Evolutionary conservation across 2,888 invertebrate genomes (phyloP).

Genomic region (Neoitamus cyanurus): DNA sequence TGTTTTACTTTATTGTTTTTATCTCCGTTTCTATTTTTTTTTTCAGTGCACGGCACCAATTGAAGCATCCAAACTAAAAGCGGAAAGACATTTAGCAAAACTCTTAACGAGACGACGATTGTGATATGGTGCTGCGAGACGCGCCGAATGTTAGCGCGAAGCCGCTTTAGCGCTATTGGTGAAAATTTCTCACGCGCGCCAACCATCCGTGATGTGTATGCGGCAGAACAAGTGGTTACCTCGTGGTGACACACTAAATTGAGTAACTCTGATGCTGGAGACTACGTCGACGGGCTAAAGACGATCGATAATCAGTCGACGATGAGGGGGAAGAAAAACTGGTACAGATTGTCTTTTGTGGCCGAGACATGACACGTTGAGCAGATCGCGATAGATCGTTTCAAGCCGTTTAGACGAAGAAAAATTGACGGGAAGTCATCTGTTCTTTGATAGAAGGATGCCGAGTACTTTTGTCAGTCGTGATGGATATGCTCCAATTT

Average conservation of each 20-base stretch:
- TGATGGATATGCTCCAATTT: conserved; percentile 7
- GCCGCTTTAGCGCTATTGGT: neutral
- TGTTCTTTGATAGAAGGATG: conserved; percentile 4
- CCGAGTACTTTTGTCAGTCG: conserved; percentile 4
- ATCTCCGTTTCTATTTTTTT: neutral
- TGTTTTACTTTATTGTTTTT: neutral
- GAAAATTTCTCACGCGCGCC: neutral
- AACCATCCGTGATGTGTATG: neutral
- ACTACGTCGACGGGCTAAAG: neutral
- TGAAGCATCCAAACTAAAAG: neutral
- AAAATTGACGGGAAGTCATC: conserved; percentile 26
- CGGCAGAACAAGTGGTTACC: neutral
- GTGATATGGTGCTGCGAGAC: neutral
- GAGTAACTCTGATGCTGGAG: neutral
- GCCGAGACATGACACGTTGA: neutral
- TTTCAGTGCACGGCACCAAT: neutral
- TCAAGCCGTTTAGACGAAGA: neutral
- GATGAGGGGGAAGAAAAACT: neutral
- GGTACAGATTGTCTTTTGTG: conserved; percentile 1
- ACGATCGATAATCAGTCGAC: conserved; percentile 1
- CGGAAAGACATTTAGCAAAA: neutral
- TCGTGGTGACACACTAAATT: neutral
- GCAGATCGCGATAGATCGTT: neutral
- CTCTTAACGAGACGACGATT: neutral
- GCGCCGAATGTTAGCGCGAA: neutral